Conservation (phyloP, 2,888 invertebrate species). For the Chesias legatella region DNA sequence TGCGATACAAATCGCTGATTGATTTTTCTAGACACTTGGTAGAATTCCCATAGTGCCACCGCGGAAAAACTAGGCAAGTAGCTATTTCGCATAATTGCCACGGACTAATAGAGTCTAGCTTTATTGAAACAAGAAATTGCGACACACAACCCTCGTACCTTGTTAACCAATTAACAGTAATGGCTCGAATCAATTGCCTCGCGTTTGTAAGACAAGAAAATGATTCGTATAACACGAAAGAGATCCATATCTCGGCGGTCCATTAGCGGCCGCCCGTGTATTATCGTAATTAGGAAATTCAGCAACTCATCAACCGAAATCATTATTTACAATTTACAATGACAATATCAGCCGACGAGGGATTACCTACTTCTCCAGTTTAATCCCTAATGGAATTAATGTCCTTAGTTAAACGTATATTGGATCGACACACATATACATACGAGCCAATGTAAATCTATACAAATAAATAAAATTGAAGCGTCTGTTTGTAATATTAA, state of each 20-base stretch:
- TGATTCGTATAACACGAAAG: conserved; percentile 31
- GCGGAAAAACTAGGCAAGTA: conserved; percentile 44
- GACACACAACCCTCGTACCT: conserved; percentile 51
- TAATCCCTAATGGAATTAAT: conserved; percentile 51
- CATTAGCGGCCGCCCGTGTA: conserved; percentile 37
- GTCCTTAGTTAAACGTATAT: conserved; percentile 39
- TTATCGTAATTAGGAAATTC: conserved; percentile 62
- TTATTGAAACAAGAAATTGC: conserved; percentile 71
- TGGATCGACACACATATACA: conserved; percentile 43
- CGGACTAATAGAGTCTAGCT: conserved; percentile 57
- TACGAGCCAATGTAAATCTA: too few relatives aligned
- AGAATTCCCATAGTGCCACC: conserved; percentile 54
- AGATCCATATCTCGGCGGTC: conserved; percentile 41
- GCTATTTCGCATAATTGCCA: conserved; percentile 49
- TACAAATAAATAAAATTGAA: too few relatives aligned
- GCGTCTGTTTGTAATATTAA: too few relatives aligned
- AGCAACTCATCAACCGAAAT: conserved; percentile 63
- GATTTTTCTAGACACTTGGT: conserved; percentile 67
- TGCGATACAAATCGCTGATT: conserved; percentile 43
- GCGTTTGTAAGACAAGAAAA: conserved; percentile 45
- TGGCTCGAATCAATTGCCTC: conserved; percentile 50
- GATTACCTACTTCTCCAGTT: conserved; percentile 36
- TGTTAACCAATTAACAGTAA: conserved; percentile 56
- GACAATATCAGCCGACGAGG: conserved; percentile 34
- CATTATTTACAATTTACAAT: conserved; percentile 59